Evolutionary conservation across 2,113 vertebrate genomes (phyloP).

Genomic region (Tangachromis dhanisi): DNA sequence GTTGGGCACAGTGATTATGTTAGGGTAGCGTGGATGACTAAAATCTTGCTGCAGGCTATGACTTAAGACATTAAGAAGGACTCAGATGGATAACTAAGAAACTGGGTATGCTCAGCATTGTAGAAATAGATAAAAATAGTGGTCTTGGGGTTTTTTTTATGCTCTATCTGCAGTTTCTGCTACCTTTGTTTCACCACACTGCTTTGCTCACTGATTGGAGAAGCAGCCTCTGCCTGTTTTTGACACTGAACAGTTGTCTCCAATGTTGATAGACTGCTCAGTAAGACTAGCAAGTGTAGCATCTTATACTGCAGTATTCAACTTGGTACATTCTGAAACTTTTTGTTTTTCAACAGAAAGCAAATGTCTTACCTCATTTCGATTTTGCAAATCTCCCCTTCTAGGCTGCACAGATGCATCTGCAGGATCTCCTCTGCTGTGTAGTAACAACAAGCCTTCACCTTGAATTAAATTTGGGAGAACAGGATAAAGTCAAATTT

Average conservation of each 20-base stretch:
- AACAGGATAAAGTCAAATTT: neutral
- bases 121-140: neutral
- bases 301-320: neutral
- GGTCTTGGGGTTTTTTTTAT: accelerated
- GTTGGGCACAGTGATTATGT: neutral
- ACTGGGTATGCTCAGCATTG: neutral
- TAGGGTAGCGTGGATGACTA: neutral
- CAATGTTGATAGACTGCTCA: neutral
- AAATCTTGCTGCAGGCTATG: neutral
- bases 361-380: accelerated
- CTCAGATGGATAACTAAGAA: neutral
- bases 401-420: neutral
- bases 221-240: neutral
- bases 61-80: neutral
- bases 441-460: neutral
- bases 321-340: neutral
- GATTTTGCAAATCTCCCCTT: accelerated
- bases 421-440: neutral
- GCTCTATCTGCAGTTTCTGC: neutral
- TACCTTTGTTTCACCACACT: neutral
- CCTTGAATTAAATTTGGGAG: neutral
- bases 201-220: neutral
- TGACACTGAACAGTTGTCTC: neutral
- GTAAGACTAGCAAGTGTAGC: neutral
- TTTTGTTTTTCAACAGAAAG: neutral